Evolutionary conservation across 2,113 vertebrate genomes (phyloP).

Genomic region (Mormyrus iriodes): DNA sequence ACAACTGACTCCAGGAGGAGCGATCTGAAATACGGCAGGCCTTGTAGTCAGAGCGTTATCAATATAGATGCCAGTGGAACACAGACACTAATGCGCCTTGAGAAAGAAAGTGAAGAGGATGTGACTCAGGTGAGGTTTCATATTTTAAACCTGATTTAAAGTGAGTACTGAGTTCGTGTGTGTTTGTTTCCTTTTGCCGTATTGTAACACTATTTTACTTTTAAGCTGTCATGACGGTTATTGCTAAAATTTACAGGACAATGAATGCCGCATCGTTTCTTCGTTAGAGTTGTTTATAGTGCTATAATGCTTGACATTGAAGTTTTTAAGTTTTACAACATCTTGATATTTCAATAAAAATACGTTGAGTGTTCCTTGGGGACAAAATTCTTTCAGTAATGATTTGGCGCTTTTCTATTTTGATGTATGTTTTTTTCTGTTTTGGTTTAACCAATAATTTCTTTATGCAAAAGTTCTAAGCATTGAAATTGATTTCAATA

Average conservation of each 20-base stretch:
- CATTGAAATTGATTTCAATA: background rate
- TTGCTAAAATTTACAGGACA: background rate
- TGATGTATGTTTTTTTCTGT: background rate
- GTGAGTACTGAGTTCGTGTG: background rate
- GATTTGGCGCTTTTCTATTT: background rate
- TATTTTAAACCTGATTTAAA: background rate
- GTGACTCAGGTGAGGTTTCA: background rate
- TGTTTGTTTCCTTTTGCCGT: background rate
- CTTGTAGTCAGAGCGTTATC: background rate
- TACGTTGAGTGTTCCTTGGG: background rate
- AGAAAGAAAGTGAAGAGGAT: background rate
- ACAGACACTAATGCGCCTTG: background rate
- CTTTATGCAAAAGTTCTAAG: accelerated
- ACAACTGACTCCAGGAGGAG: background rate
- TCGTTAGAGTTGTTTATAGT: background rate
- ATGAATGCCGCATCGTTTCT: background rate
- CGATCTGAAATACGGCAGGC: background rate
- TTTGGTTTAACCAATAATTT: background rate
- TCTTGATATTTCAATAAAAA: background rate
- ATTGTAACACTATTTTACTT: too few species aligned
- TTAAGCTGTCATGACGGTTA: background rate
- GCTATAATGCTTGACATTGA: background rate
- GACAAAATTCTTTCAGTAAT: background rate
- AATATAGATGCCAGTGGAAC: background rate
- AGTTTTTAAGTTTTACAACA: background rate